These are phyloP conservation scores for Adela reaumurella DNA, from an alignment of 2,888 invertebrate species.

Conservation along the genomic window DNA sequence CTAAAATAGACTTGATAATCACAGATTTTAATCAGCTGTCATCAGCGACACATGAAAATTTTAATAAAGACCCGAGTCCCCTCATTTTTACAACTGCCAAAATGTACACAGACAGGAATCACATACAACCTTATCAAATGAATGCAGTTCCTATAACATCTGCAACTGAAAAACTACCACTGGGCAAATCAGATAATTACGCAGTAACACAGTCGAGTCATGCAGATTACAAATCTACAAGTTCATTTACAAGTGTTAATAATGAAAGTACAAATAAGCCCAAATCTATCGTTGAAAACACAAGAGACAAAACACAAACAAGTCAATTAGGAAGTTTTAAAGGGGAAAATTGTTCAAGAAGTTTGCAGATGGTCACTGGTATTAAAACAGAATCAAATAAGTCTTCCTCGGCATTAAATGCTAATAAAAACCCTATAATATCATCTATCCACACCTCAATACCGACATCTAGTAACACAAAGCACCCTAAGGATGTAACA, in stretches of 20 bases:
- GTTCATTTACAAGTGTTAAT: not conserved
- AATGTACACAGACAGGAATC: conserved; percentile 35
- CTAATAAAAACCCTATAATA: too few relatives aligned
- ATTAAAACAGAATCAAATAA: too few relatives aligned
- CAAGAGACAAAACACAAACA: not conserved
- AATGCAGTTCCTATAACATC: conserved; percentile 39
- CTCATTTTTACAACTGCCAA: conserved; percentile 49
- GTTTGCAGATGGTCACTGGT: too few relatives aligned
- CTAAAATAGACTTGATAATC: conserved; percentile 16
- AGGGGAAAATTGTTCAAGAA: too few relatives aligned
- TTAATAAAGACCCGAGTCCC: conserved; percentile 24
- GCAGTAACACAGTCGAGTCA: not conserved
- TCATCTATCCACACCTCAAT: too few relatives aligned
- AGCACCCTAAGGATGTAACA: too few relatives aligned
- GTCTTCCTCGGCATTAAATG: too few relatives aligned
- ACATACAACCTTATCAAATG: conserved; percentile 37
- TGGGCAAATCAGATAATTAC: not conserved
- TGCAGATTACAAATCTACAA: not conserved
- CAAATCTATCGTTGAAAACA: conserved; percentile 1
- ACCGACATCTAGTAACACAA: too few relatives aligned
- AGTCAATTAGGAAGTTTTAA: conserved; percentile 2
- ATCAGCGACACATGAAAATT: too few relatives aligned
- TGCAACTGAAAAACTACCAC: conserved; percentile 22
- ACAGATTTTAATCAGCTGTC: too few relatives aligned
- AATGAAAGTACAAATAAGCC: too few relatives aligned